Evolutionary conservation across 2,797 vertebrate genomes (phyloP), one percentile per base, ranked within the genome.

Genomic region (Acridotheres tristis): DNA sequence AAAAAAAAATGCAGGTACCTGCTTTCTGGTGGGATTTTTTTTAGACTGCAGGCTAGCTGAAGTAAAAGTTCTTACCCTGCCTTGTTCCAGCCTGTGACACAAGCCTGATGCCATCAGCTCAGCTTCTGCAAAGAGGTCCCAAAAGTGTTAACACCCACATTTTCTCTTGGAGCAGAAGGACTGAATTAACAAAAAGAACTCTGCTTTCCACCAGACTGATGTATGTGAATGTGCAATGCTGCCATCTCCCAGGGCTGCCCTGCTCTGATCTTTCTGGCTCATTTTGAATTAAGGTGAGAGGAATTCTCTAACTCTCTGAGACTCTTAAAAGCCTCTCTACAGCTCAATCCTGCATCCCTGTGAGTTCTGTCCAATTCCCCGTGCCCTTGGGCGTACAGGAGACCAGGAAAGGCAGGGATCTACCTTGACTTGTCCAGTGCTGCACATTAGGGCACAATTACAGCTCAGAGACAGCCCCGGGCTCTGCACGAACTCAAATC

Each of bases 1-100:
- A 72, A 84, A 36, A 36, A 84, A 50, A 50, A 18, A 68, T 5
- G 32, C 89, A 96, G 82, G 73, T 94, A 57, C 27, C 55, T 93
- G 32, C 17, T 68, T 84, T 65, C 54, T 26, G 36, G 16, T 1
- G 5, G 58, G 66, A 34, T 72, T 38, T 47, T 85, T 78, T 25
- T 40, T 40, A 76, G 38, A 38, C 18, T n/a, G 17, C n/a, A 84
- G 61, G 13, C 38, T 50, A 67, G 32, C 29, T 81, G 53, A 83
- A 76, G 32, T 29, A 68, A 85, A 86, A 85, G 90, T 48, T 58
- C 36, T 50, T 40, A 30, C 11, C 38, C 62, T 81, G 85, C 26
- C 53, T 63, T 75, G 66, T 67, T 21, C 38, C 81, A 36, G 34
- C 40, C 14, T 48, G 47, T 66, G 61, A 43, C 57, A 36, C 40